Base-by-base conservation (phyloP, 2,113 vertebrate species). In the Ictalurus punctatus region DNA sequence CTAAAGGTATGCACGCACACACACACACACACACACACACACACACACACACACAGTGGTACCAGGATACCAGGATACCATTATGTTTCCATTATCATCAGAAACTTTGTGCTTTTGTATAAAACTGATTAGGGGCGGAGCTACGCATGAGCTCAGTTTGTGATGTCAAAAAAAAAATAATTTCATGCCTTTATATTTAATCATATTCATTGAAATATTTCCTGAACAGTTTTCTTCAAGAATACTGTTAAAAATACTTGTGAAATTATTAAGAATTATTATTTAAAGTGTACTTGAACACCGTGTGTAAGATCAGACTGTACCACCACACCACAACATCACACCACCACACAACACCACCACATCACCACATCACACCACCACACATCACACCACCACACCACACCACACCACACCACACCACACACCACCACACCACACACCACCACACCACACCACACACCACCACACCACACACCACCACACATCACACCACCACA, bases 1-100 rank as follows among this genome's bases (percentile, higher is more conserved):
- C 97, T 88, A 97, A 97, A 95, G 98, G 98, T 99, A 86, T 88
- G 92, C 56, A 83, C 69, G 40, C 83, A 88, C 84, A 52, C 89
- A 80, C 79, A 63, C 73, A 85, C 83, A 65, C 23, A 78, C 48
- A 69, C 56, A 58, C 44, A 37, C 30, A 37, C 37, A 56, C 40
- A 86, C 65, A 59, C 61, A 71, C 86, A n/a, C 19, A 86, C 25
- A 19, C 0, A 40, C 30, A 37, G 65, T 69, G 63, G 63, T 65
- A 27, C 63, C 25, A 65, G 63, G 23, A 65, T 65, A 27, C 63
- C 25, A 65, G 63, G 23, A 65, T 65, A 2, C 12, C 54, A 56
- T 14, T 56, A 56, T 14, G 13, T 56, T 13, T 56, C 13, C 2
- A 56, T 56, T 56, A 2, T 56, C 2, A 63, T 25, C 61, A 65